phyloP scores from a whole-genome alignment of 2,888 invertebrate genomes.

The Andrena flavipes region DNA sequence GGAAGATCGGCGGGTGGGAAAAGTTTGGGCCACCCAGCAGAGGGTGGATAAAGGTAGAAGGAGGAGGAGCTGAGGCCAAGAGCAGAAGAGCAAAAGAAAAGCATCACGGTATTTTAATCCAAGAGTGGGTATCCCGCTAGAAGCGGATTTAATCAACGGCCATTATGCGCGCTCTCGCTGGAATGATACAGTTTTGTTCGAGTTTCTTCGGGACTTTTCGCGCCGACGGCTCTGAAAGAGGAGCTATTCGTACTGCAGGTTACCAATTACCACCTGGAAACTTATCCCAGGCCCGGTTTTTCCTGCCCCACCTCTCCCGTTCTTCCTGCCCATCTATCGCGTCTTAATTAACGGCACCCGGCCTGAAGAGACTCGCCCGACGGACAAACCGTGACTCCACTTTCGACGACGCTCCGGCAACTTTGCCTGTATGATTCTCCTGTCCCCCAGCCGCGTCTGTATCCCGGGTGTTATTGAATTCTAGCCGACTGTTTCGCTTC shows the following conservation, averaged over 20 bases:
- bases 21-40: constrained; percentile 29
- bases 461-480: constrained; percentile 19
- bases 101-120: constrained; percentile 70
- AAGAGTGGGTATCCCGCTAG: constrained; percentile 67
- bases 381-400: constrained; percentile 35
- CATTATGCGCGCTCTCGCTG: constrained; percentile 73
- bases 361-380: not conserved
- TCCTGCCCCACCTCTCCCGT: not conserved
- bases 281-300: constrained; percentile 37
- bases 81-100: constrained; percentile 26
- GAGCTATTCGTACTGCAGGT: constrained; percentile 47
- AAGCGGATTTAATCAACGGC: constrained; percentile 77
- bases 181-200: constrained; percentile 65
- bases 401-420: constrained; percentile 20
- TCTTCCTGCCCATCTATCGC: constrained; percentile 49
- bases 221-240: constrained; percentile 53
- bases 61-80: not conserved
- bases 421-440: constrained; percentile 1
- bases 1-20: constrained; percentile 15
- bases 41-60: constrained; percentile 11
- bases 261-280: constrained; percentile 70
- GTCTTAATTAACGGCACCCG: constrained; percentile 69
- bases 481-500: not conserved
- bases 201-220: constrained; percentile 68
- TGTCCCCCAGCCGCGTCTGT: not conserved